Conservation (phyloP, 2,113 vertebrate species). For the Sisor rabdophorus region DNA sequence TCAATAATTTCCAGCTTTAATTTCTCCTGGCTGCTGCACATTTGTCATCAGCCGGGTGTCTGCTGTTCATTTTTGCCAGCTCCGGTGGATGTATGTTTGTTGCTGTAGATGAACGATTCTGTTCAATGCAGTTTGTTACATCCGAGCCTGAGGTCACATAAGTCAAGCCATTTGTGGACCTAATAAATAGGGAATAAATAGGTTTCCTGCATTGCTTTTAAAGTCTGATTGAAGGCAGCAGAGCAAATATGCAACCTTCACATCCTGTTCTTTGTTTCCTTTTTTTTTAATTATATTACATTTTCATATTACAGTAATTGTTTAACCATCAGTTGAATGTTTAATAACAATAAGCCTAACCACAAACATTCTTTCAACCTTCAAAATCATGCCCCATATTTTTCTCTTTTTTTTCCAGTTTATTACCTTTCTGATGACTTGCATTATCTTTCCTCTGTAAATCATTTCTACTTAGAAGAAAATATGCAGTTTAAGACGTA, state of each 20-base stretch:
- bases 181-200: constrained; percentile 23
- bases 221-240: background rate
- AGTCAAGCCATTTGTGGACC: constrained; percentile 10
- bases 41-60: constrained; percentile 38
- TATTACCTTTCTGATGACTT: background rate
- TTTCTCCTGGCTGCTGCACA: constrained; percentile 23
- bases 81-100: constrained; percentile 30
- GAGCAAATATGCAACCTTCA: background rate
- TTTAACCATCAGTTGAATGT: background rate
- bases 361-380: background rate
- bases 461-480: constrained; percentile 6
- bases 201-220: background rate
- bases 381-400: background rate
- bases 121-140: constrained; percentile 4
- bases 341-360: background rate
- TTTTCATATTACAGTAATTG: background rate
- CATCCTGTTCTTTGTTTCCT: no score
- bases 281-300: background rate
- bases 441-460: background rate
- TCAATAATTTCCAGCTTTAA: constrained; percentile 28
- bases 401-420: background rate
- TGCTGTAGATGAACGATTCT: constrained; percentile 31
- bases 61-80: constrained; percentile 14
- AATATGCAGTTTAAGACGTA: background rate
- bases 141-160: background rate